Evolutionary conservation across 2,797 vertebrate genomes (phyloP).

Genomic region (Kryptolebias ocellatus): DNA sequence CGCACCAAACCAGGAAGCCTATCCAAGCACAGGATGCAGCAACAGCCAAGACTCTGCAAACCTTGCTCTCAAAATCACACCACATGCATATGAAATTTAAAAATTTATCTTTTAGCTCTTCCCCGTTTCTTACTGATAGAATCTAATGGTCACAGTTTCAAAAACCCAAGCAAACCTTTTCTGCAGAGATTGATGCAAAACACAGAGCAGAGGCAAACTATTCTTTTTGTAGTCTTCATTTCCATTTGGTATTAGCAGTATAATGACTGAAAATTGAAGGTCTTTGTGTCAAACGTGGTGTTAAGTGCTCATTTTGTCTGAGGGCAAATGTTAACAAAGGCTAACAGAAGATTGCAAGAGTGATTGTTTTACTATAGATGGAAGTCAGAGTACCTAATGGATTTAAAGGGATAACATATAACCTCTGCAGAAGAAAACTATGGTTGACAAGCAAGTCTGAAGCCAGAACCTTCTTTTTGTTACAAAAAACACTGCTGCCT

Average conservation of each 20-base stretch:
- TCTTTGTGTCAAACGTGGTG: no score
- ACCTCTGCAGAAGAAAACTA: not conserved
- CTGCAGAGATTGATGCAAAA: no score
- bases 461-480: not conserved
- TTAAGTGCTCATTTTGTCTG: no score
- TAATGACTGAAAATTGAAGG: no score
- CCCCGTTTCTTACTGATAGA: no score
- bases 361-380: not conserved
- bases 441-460: not conserved
- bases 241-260: no score
- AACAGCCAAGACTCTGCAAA: constrained; percentile 48
- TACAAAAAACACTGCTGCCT: not conserved
- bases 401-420: not conserved
- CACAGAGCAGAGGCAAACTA: no score
- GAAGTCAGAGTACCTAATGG: not conserved
- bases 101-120: no score
- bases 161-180: no score
- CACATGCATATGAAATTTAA: not conserved
- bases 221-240: no score
- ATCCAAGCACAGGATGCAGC: constrained; percentile 48
- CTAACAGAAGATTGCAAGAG: no score
- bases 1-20: constrained; percentile 52
- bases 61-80: constrained; percentile 26
- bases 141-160: not conserved
- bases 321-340: no score